Evolutionary conservation across 2,888 invertebrate species (phyloP).

Genomic region (Agriopis aurantiaria): DNA sequence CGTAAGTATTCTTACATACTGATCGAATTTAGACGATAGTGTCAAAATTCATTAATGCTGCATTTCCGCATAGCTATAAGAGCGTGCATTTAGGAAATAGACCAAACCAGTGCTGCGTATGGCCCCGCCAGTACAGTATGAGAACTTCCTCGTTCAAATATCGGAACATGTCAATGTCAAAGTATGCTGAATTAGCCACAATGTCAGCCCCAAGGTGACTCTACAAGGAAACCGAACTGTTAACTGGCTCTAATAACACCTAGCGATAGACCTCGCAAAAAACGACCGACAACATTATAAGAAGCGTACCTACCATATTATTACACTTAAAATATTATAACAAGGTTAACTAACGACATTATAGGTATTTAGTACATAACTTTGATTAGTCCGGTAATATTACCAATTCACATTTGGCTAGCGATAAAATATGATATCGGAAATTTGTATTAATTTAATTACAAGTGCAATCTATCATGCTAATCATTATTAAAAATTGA

Average conservation of each 20-base stretch:
- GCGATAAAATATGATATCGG: conserved; percentile 9
- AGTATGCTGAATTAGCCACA: conserved; percentile 78
- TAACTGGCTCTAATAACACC: conserved; percentile 55
- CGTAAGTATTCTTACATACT: not conserved
- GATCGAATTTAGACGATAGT: conserved; percentile 14
- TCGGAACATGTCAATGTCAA: conserved; percentile 80
- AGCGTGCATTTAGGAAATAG: conserved; percentile 33
- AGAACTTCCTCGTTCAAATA: conserved; percentile 78
- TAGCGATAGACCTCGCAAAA: conserved; percentile 52
- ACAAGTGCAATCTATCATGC: not conserved
- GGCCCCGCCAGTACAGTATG: conserved; percentile 62
- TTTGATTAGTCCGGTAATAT: conserved; percentile 5
- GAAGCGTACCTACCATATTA: conserved; percentile 25
- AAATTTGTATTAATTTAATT: conserved; percentile 3
- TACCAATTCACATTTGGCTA: not conserved
- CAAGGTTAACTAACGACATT: conserved; percentile 30
- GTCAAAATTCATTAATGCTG: conserved; percentile 28
- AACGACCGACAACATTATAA: conserved; percentile 27
- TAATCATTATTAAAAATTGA: not conserved
- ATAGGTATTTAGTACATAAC: not conserved
- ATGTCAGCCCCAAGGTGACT: conserved; percentile 77
- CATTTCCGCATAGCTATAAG: conserved; percentile 37
- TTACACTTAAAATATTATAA: conserved; percentile 26
- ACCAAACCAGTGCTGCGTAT: conserved; percentile 36
- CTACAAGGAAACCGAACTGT: conserved; percentile 66